Base-by-base conservation (phyloP, 2,888 invertebrate genomes). In the Hemicrepidius hirtus region DNA sequence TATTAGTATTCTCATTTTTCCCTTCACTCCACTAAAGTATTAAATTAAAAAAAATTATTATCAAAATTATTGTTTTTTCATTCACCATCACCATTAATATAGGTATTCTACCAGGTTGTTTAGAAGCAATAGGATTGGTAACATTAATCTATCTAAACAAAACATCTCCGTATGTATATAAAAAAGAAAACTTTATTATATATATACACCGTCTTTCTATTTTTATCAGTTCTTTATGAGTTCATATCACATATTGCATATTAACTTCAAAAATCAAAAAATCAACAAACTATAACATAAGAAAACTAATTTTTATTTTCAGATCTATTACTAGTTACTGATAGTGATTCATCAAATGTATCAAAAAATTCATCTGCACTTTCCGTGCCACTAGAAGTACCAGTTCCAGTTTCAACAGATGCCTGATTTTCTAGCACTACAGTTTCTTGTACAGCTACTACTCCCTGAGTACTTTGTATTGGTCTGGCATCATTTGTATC, bases 311-410 rank as follows among this genome's bases (percentile, higher is more conserved):
- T 37, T 37, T 13, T 41, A 28, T 44, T 60, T 13, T 21, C 60
- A 24, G 41, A 44, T 41, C 64, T 21, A 50, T 46, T 55, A 40
- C 62, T 59, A 21, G 53, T 65, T 37, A 44, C 21, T 9, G 67
- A 44, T n/a, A 65, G 18, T 21, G 57, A 57, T 50, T 74, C 77
- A 49, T 80, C 77, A 35, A 73, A 20, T 0, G 80, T 71, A 67
- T 81, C 80, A 64, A 75, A 78, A 73, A 75, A 80, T 71, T 80
- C 80, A 16, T 79, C 80, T 16, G 71, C 55, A 66, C 74, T 76
- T 20, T 76, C 76, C 7, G 71, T 63, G 13, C 66, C 64, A 65
- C 69, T 76, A 35, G 67, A 71, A 66, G 57, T 70, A 13, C 69
- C 71, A 18, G 69, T 49, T 13, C n/a, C 21, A 21, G 5, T 41